These are phyloP conservation scores for Drosophila pandora DNA, from an alignment of 1,140 invertebrate genomes.

Conservation along the genomic window DNA sequence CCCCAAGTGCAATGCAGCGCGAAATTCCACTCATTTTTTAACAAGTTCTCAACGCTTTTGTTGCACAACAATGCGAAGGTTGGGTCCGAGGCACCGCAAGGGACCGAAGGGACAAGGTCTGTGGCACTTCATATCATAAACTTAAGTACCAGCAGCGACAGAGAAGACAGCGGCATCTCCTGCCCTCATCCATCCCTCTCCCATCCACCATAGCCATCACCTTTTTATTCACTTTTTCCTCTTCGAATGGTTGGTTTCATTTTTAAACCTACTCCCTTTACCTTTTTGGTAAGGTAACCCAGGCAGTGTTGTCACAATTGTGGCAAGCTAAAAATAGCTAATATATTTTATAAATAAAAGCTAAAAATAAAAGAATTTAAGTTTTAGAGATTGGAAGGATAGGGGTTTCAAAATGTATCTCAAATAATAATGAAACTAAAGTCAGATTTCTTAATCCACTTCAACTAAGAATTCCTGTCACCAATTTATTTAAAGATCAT, in stretches of 20 bases:
- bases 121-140: slow-evolving; percentile 63
- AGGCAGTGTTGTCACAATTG: slow-evolving; percentile 10
- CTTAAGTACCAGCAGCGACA: slow-evolving; percentile 47
- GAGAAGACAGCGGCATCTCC: slow-evolving; percentile 27
- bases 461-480: too few species aligned
- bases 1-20: slow-evolving; percentile 75
- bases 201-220: background rate
- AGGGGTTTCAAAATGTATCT: background rate
- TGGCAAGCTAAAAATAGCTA: background rate
- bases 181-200: slow-evolving; percentile 11
- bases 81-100: slow-evolving; percentile 16
- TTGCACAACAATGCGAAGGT: slow-evolving; percentile 76
- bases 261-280: slow-evolving; percentile 26
- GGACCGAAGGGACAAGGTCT: slow-evolving; percentile 13
- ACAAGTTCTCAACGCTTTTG: slow-evolving; percentile 77
- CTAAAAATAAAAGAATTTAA: background rate
- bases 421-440: too few species aligned
- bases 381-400: too few species aligned
- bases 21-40: slow-evolving; percentile 81
- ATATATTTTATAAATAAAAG: background rate
- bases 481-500: too few species aligned
- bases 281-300: slow-evolving; percentile 28
- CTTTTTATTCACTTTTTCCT: slow-evolving; percentile 1
- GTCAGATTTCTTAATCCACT: too few species aligned
- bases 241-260: background rate